Conservation (phyloP, 2,888 invertebrate genomes). For the Macrosiphum euphorbiae region DNA sequence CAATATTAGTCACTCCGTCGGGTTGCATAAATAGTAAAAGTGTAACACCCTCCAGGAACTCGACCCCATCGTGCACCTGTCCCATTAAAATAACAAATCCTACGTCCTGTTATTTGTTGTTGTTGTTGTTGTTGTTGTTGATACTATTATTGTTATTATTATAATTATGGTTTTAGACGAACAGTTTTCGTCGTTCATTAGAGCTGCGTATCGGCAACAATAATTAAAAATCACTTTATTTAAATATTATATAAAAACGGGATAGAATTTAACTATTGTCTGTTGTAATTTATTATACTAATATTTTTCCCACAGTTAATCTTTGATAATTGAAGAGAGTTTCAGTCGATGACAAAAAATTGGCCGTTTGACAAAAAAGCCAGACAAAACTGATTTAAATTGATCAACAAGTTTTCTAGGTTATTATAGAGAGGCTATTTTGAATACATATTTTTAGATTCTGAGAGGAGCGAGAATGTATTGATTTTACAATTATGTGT, state of each 20-base stretch:
- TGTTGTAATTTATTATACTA: not conserved
- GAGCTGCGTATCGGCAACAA: not conserved
- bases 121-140: not conserved
- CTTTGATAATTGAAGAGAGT: too few relatives aligned
- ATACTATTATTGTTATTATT: too few relatives aligned
- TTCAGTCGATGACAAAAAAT: too few relatives aligned
- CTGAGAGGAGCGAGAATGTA: too few relatives aligned
- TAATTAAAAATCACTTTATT: not conserved
- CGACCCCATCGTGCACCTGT: not conserved
- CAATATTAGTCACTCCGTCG: not conserved
- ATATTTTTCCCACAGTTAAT: not conserved
- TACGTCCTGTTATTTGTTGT: slow-evolving; percentile 3
- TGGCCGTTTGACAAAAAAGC: too few relatives aligned
- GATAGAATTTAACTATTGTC: not conserved
- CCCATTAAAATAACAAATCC: not conserved
- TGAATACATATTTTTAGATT: too few relatives aligned
- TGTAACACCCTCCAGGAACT: not conserved
- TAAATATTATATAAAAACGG: not conserved
- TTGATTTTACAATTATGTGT: too few relatives aligned
- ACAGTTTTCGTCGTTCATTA: not conserved
- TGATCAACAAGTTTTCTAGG: too few relatives aligned
- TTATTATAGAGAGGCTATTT: too few relatives aligned
- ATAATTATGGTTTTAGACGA: not conserved
- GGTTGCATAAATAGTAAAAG: not conserved
- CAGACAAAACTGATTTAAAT: too few relatives aligned